Evolutionary conservation across 64 coral and sea anemone genomes (phyloP).

Genomic region (Astreopora myriophthalma): DNA sequence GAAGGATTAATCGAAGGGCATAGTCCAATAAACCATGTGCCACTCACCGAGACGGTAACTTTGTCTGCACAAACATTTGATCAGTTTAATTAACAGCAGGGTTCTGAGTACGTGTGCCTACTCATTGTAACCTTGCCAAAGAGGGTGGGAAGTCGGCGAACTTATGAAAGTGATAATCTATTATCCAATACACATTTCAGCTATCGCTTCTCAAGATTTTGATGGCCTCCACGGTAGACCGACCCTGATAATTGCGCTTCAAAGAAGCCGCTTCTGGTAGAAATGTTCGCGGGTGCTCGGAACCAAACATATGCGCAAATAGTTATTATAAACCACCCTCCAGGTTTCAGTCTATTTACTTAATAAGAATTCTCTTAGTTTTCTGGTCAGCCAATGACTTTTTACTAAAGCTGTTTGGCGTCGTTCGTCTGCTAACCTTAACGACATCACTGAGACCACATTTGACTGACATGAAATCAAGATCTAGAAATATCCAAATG

Average conservation of each 20-base stretch:
- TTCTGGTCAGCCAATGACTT: too few species aligned
- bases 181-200: background rate
- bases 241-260: too few species aligned
- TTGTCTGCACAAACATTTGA: background rate
- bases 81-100: constrained; percentile 9
- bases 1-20: background rate
- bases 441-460: too few species aligned
- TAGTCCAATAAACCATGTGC: background rate
- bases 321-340: too few species aligned
- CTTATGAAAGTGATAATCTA: background rate
- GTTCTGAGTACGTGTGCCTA: background rate
- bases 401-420: too few species aligned
- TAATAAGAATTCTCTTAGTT: too few species aligned
- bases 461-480: too few species aligned
- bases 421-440: too few species aligned
- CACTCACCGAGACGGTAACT: background rate
- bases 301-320: too few species aligned
- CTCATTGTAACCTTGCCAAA: background rate
- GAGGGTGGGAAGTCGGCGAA: background rate
- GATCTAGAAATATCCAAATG: too few species aligned
- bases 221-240: too few species aligned
- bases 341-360: too few species aligned
- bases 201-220: background rate
- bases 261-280: background rate
- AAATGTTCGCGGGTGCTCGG: background rate